A percentile compares a stretch with the other conserved stretches of the same genome.
Evolutionary conservation across 2,888 invertebrate genomes (phyloP).

Genomic region (Drosophila koepferae): DNA sequence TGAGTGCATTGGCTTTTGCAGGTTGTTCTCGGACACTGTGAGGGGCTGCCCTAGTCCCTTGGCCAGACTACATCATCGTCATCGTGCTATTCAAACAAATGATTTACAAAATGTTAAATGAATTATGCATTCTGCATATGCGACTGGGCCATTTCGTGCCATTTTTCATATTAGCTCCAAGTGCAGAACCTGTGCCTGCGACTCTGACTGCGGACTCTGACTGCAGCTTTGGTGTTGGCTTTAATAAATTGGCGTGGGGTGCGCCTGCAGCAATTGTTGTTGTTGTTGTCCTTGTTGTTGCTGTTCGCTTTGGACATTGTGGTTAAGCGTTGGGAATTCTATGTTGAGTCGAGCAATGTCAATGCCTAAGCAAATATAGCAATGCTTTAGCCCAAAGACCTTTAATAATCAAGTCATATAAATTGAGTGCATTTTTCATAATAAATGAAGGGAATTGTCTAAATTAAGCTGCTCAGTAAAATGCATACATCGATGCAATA

Average conservation of each 20-base stretch:
- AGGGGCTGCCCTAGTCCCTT: conserved; percentile 52
- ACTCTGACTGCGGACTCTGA: conserved; percentile 18
- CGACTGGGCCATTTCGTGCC: conserved; percentile 60
- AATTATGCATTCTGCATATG: conserved; percentile 81
- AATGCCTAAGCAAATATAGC: conserved; percentile 72
- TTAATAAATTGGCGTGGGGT: conserved; percentile 81
- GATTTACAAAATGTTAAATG: conserved; percentile 83
- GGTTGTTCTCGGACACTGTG: conserved; percentile 53
- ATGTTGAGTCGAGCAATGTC: conserved; percentile 56
- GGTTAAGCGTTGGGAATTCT: conserved; percentile 47
- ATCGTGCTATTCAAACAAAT: conserved; percentile 82
- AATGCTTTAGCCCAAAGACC: conserved; percentile 41
- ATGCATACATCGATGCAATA: conserved; percentile 19
- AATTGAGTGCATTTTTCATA: conserved; percentile 78
- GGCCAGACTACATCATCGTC: conserved; percentile 63
- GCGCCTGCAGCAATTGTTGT: conserved; percentile 64
- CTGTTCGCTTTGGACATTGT: conserved; percentile 23
- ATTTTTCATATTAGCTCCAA: conserved; percentile 64
- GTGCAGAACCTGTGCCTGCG: conserved; percentile 13
- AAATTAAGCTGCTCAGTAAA: conserved; percentile 61
- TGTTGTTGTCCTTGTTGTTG: conserved; percentile 37
- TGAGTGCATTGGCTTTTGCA: conserved; percentile 42
- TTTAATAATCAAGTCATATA: conserved; percentile 80
- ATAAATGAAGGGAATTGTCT: conserved; percentile 78
- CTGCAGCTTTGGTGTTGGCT: conserved; percentile 68